Percentiles rank a stretch among this genome's conserved stretches.
Conservation (phyloP, 2,888 invertebrate species). For the Euplagia quadripunctaria region DNA sequence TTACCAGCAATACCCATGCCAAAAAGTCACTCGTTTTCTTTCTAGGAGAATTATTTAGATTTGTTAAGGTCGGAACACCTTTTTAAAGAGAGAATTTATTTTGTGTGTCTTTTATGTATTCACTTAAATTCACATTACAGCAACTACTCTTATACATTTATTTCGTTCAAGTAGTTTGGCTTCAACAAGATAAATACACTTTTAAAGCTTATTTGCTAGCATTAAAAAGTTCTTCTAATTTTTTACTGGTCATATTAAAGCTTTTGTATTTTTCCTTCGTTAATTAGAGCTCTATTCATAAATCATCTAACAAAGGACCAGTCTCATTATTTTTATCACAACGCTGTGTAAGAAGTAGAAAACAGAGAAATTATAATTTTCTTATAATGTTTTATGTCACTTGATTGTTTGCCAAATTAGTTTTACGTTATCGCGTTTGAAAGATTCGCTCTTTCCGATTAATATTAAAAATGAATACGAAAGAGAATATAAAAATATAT, state of each 20-base stretch:
- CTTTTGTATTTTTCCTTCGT: slow-evolving; percentile 27
- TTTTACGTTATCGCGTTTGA: not conserved
- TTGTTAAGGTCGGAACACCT: too few relatives aligned
- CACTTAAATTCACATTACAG: too few relatives aligned
- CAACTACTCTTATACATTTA: too few relatives aligned
- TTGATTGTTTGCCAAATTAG: not conserved
- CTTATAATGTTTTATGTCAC: slow-evolving; percentile 2
- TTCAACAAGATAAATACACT: not conserved
- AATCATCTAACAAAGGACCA: slow-evolving; percentile 28
- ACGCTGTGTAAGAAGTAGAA: slow-evolving; percentile 16
- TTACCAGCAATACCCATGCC: too few relatives aligned
- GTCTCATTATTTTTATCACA: slow-evolving; percentile 36
- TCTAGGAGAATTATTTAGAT: too few relatives aligned
- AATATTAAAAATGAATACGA: too few relatives aligned
- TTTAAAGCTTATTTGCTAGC: not conserved
- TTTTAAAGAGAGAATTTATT: too few relatives aligned
- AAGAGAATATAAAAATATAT: too few relatives aligned
- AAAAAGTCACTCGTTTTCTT: too few relatives aligned
- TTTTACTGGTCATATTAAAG: slow-evolving; percentile 6
- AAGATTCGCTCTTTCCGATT: not conserved
- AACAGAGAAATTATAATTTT: slow-evolving; percentile 11
- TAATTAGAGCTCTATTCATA: slow-evolving; percentile 41
- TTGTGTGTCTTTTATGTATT: too few relatives aligned
- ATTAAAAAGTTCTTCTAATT: slow-evolving; percentile 6
- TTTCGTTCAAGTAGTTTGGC: not conserved